Evolutionary conservation across 2,797 vertebrate species (phyloP).

Genomic region (Poecile montanus): DNA sequence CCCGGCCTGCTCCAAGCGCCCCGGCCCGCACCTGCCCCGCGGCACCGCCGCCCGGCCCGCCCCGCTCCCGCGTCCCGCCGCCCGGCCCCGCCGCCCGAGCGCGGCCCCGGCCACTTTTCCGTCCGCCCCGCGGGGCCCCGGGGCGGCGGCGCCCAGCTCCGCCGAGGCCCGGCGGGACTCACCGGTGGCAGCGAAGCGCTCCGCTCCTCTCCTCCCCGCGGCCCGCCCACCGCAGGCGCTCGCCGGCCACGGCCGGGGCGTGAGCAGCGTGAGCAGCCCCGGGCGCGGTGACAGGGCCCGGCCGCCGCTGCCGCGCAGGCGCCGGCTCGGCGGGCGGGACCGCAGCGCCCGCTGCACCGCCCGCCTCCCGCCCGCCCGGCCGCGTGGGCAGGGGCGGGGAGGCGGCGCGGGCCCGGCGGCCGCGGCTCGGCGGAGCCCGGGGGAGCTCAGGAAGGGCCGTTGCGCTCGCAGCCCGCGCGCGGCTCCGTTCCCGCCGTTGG

Average conservation of each 20-base stretch:
- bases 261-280: background rate
- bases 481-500: background rate
- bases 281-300: background rate
- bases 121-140: background rate
- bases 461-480: background rate
- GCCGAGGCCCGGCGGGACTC: background rate
- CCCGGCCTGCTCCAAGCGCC: background rate
- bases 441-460: accelerated
- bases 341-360: background rate
- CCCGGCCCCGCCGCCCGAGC: background rate
- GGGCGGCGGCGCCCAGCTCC: background rate
- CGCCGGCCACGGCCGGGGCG: background rate
- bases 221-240: background rate
- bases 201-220: background rate
- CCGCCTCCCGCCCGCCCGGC: background rate
- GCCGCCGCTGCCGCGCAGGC: background rate
- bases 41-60: background rate
- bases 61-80: background rate
- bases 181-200: background rate
- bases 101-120: background rate
- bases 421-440: too few relatives aligned
- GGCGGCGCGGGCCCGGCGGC: background rate
- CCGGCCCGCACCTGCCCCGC: background rate
- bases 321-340: background rate
- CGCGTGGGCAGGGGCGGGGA: background rate